These are phyloP conservation scores for Cheilosia impressa DNA, from an alignment of 2,888 invertebrate genomes.

Conservation along the genomic window DNA sequence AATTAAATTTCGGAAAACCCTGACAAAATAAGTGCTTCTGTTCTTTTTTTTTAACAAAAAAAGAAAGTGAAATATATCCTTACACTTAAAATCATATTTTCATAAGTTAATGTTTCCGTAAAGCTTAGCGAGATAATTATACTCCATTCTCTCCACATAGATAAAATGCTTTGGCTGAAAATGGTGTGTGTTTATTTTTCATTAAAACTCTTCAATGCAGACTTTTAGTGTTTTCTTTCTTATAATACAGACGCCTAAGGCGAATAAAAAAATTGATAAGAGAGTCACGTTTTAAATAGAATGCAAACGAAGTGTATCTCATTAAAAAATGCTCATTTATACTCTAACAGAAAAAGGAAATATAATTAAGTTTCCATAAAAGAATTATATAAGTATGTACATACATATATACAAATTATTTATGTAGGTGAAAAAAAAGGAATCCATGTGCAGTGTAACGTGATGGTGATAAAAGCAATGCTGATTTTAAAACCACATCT, in stretches of 20 bases:
- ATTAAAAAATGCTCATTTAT: constrained; percentile 60
- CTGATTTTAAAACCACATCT: no score
- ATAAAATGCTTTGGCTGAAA: constrained; percentile 41
- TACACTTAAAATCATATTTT: constrained; percentile 28
- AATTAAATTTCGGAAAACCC: background rate
- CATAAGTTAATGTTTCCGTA: constrained; percentile 36
- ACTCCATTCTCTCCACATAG: constrained; percentile 25
- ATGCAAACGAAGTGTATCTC: constrained; percentile 64
- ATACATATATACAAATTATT: no score
- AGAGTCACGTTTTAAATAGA: constrained; percentile 70
- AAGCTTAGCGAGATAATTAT: constrained; percentile 49
- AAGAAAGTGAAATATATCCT: constrained; percentile 7
- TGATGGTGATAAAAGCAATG: no score
- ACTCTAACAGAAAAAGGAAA: constrained; percentile 37
- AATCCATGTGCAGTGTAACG: no score
- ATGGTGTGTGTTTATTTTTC: constrained; percentile 64
- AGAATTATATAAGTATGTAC: constrained; percentile 43
- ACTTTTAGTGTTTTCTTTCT: constrained; percentile 42
- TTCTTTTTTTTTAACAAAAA: background rate
- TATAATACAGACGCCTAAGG: constrained; percentile 50
- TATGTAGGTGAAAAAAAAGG: no score
- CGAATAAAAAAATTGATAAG: constrained; percentile 60
- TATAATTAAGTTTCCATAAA: constrained; percentile 60
- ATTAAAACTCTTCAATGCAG: constrained; percentile 64
- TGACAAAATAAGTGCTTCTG: no score